Evolutionary conservation across 1,140 invertebrate genomes (phyloP).

Genomic region (Dreissena polymorpha): DNA sequence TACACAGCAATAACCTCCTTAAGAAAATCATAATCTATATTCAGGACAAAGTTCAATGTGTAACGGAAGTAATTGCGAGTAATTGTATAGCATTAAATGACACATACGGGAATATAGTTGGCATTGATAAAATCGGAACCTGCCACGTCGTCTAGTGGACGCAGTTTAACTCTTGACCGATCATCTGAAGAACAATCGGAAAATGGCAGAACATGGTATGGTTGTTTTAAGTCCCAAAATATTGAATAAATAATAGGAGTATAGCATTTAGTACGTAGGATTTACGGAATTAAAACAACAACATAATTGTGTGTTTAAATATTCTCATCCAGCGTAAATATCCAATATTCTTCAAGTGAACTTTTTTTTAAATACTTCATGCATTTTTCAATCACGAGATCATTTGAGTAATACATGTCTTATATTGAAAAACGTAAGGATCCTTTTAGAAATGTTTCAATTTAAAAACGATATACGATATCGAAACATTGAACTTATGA

Average conservation of each 20-base stretch:
- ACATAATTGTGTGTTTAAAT: neutral
- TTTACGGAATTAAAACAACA: neutral
- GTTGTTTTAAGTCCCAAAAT: neutral
- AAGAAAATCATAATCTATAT: no score
- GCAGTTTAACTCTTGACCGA: constrained; percentile 92
- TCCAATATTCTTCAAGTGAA: no score
- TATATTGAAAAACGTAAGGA: neutral
- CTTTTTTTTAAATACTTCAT: no score
- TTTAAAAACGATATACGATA: neutral
- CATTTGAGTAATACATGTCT: neutral
- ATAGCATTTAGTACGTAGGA: neutral
- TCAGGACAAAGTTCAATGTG: no score
- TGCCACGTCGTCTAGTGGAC: constrained; percentile 85
- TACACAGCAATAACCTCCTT: no score
- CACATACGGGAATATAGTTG: constrained; percentile 70
- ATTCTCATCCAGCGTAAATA: neutral
- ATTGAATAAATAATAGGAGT: neutral
- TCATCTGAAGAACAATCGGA: constrained; percentile 86
- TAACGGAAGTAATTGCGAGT: no score
- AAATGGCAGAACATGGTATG: neutral
- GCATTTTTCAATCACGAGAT: no score
- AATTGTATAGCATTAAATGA: no score
- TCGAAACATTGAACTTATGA: neutral
- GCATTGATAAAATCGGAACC: constrained; percentile 79
- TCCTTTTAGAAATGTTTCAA: neutral